phyloP scores from a whole-genome alignment of 2,888 invertebrate genomes.

The Bedellia somnulentella region DNA sequence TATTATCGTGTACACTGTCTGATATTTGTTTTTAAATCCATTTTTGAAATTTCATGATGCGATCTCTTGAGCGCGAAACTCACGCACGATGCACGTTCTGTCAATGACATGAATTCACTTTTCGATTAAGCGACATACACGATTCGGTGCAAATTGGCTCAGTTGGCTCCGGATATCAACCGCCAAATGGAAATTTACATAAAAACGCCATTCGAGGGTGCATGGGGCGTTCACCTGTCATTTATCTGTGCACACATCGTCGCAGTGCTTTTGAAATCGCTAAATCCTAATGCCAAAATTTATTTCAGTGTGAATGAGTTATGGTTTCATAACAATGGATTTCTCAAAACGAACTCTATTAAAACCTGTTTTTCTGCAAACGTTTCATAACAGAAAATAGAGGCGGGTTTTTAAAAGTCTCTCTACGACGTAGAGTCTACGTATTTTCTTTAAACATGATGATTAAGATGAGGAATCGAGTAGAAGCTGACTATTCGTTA shows the following conservation, averaged over 20 bases:
- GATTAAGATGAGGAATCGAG: too few relatives aligned
- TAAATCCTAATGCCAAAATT: conserved; percentile 5
- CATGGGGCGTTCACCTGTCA: conserved; percentile 12
- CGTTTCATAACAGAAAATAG: too few relatives aligned
- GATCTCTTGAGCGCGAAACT: too few relatives aligned
- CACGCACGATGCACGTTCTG: too few relatives aligned
- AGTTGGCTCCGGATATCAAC: conserved; percentile 40
- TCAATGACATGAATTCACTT: too few relatives aligned
- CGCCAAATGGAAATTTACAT: conserved; percentile 49
- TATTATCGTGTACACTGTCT: conserved; percentile 7
- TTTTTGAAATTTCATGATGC: conserved; percentile 16
- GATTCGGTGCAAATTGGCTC: conserved; percentile 46
- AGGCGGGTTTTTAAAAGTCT: too few relatives aligned
- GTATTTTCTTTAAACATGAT: too few relatives aligned
- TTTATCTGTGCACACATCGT: conserved; percentile 10
- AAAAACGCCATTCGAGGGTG: conserved; percentile 30
- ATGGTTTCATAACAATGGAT: too few relatives aligned
- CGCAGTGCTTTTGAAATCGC: conserved; percentile 9
- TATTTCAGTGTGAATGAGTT: conserved; percentile 2
- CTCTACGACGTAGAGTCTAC: too few relatives aligned
- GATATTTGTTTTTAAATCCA: conserved; percentile 19
- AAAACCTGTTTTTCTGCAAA: too few relatives aligned
- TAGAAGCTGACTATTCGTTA: too few relatives aligned
- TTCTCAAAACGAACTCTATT: too few relatives aligned
- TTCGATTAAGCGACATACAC: conserved; percentile 51